phyloP scores from a whole-genome alignment of 2,888 invertebrate genomes.

The Ligdia adustata region DNA sequence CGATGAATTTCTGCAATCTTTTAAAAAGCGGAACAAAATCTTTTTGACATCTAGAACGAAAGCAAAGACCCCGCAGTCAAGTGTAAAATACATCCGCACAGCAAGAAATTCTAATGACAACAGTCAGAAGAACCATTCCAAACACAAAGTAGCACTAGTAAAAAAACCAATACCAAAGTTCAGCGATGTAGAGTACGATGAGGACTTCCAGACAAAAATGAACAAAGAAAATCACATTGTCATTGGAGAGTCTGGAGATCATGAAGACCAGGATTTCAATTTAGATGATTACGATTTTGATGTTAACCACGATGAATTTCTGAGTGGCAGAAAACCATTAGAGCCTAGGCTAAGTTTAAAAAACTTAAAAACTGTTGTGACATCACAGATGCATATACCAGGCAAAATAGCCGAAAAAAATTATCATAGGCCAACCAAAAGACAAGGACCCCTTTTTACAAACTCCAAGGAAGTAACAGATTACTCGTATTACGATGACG shows the following conservation, averaged over 20 bases:
- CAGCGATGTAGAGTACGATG: conserved; percentile 58
- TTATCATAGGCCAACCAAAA: conserved; percentile 32
- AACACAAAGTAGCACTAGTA: conserved; percentile 44
- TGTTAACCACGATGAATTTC: conserved; percentile 68
- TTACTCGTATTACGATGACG: conserved; percentile 58
- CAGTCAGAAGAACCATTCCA: conserved; percentile 17
- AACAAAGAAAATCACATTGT: conserved; percentile 40
- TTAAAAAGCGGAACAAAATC: conserved; percentile 38
- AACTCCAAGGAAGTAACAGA: conserved; percentile 44
- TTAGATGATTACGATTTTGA: conserved; percentile 73
- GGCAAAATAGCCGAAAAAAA: conserved; percentile 36
- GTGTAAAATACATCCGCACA: conserved; percentile 22
- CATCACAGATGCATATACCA: conserved; percentile 35
- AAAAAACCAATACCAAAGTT: conserved; percentile 71
- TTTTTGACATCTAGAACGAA: conserved; percentile 24
- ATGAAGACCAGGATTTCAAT: conserved; percentile 74
- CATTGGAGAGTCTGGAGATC: conserved; percentile 56
- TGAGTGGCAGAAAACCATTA: conserved; percentile 60
- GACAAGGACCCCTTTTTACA: conserved; percentile 34
- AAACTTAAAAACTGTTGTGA: background rate
- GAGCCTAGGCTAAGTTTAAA: conserved; percentile 49
- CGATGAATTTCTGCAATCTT: conserved; percentile 38
- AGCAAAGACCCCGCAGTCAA: too few relatives aligned
- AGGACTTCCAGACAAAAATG: conserved; percentile 59
- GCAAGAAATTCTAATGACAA: conserved; percentile 40